Evolutionary conservation across 1,140 invertebrate genomes (phyloP), one percentile per base, ranked within the genome.

Genomic region (Physella acuta): DNA sequence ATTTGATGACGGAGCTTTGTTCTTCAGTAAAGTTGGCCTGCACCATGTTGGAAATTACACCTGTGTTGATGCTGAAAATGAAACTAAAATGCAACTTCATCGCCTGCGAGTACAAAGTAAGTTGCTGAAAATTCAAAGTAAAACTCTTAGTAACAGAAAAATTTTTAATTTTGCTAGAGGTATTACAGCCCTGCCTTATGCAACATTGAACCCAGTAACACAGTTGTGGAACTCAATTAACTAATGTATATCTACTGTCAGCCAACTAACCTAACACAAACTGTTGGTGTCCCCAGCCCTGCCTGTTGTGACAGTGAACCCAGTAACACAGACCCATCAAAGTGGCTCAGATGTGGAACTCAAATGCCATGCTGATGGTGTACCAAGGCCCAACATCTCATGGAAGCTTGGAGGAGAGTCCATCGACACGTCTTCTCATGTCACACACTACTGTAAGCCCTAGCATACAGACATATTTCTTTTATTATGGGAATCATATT

Each of bases 31-130:
- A 60, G 89, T 92, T 52, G 90, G 92, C 74, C 85, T 93, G 36
- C 88, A 92, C 28, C 91, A 93, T 79, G 90, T 90, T 33, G 92
- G 92, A 16, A 93, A 93, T 86, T 93, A 92, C 82, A 91, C 91
- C 0, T 93, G 92, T 80, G 89, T 92, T 77, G 91, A 92, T 30
- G 87, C 90, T 72, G 87, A 90, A 34, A 91, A 92, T 79, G 88
- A 89, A 44, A 89, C 91, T 75, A 88, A 92, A 28, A 89, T 91
- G 51, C 91, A 93, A 80, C 91, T 91, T 2, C 92, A 93, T 78
- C 86, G 91, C 14, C 87, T 93, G 5, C 90, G 89, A 36, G 90
- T 93, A 30, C 90, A 92, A 81, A 91, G 91, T 93, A 84, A 89
- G 91, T 89, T 65, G 24, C n/a, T n/a, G n/a, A n/a, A n/a, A n/a